phyloP scores from a whole-genome alignment of 2,888 invertebrate genomes.

The Cryptus viduatorius region DNA sequence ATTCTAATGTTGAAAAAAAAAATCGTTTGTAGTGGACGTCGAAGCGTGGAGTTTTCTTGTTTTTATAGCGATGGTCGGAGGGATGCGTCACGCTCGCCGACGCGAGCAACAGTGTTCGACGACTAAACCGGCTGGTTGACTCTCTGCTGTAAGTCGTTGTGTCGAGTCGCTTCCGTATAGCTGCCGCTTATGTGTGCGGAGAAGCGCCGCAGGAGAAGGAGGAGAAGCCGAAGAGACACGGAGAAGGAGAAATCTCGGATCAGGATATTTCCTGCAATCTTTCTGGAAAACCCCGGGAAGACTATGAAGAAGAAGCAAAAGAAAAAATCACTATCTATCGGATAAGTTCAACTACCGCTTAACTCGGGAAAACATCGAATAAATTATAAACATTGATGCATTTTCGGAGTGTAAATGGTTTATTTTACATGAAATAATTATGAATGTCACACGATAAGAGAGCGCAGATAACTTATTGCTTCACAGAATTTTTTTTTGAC shows the following conservation, averaged over 20 bases:
- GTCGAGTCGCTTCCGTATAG: background rate
- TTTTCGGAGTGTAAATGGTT: slow-evolving; percentile 2
- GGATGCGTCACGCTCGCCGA: slow-evolving; percentile 20
- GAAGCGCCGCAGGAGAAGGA: slow-evolving; percentile 23
- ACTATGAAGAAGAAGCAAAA: slow-evolving; percentile 12
- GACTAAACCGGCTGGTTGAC: slow-evolving; percentile 49
- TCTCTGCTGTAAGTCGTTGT: slow-evolving; percentile 5
- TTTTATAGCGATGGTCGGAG: slow-evolving; percentile 13
- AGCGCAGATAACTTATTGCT: background rate
- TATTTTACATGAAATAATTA: slow-evolving; percentile 16
- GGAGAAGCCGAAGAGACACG: slow-evolving; percentile 31
- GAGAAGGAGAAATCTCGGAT: slow-evolving; percentile 22
- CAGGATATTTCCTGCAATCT: slow-evolving; percentile 31
- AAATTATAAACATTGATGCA: background rate
- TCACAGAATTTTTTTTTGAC: background rate
- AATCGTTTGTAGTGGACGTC: background rate
- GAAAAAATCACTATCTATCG: background rate
- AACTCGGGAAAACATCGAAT: background rate
- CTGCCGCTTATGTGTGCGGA: slow-evolving; percentile 6
- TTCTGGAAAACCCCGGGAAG: slow-evolving; percentile 50
- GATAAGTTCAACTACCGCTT: background rate
- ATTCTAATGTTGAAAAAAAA: background rate
- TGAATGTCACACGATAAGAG: slow-evolving; percentile 18
- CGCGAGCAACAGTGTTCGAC: slow-evolving; percentile 38
- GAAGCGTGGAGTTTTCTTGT: background rate